phyloP scores from a whole-genome alignment of 2,888 invertebrate species.

The Agonopterix heracliana region DNA sequence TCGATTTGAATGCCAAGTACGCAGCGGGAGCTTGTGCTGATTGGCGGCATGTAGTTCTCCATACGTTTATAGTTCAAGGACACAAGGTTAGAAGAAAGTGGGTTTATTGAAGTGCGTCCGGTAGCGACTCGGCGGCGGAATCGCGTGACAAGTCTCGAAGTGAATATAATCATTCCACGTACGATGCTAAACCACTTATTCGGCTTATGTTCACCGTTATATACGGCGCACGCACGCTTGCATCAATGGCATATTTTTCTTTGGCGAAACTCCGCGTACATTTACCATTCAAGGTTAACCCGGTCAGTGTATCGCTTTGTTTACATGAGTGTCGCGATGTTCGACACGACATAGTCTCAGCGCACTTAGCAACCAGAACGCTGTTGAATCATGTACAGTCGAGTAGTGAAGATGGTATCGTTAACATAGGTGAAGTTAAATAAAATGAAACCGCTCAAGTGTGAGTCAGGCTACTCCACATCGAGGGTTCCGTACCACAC shows the following conservation, averaged over 20 bases:
- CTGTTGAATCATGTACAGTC: neutral
- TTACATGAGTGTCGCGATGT: conserved; percentile 49
- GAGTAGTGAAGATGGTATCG: no score
- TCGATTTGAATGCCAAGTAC: conserved; percentile 11
- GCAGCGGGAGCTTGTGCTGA: conserved; percentile 1
- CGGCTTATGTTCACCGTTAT: conserved; percentile 69
- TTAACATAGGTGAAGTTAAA: no score
- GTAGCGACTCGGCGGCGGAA: conserved; percentile 45
- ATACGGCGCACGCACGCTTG: conserved; percentile 64
- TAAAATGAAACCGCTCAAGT: no score
- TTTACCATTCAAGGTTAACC: conserved; percentile 74
- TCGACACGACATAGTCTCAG: conserved; percentile 18
- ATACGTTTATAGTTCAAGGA: conserved; percentile 42
- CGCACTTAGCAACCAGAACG: conserved; percentile 3
- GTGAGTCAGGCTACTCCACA: no score
- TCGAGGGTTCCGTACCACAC: no score
- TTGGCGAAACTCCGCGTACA: conserved; percentile 65
- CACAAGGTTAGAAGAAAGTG: conserved; percentile 63
- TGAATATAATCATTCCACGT: conserved; percentile 69
- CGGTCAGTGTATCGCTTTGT: conserved; percentile 70
- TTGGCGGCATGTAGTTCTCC: neutral
- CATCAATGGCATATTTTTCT: conserved; percentile 75
- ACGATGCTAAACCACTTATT: conserved; percentile 72
- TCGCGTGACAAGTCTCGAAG: conserved; percentile 61
- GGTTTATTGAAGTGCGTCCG: conserved; percentile 51